Evolutionary conservation across 2,888 invertebrate species (phyloP).

Genomic region (Caenorhabditis uteleia): DNA sequence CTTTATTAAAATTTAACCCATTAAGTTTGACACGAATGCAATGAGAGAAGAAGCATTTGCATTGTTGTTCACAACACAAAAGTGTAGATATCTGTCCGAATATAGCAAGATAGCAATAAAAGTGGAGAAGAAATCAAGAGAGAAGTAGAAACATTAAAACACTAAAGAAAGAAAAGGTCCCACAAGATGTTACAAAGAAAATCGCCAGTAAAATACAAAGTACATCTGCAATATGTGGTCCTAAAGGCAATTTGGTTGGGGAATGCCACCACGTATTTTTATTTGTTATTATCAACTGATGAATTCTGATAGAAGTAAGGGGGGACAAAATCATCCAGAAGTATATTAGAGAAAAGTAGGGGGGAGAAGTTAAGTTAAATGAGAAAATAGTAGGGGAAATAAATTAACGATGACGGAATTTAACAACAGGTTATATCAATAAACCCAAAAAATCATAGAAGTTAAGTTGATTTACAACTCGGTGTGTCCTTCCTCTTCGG

Average conservation of each 20-base stretch:
- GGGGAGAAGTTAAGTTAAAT: background rate
- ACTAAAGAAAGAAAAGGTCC: slow-evolving; percentile 6
- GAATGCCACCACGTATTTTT: slow-evolving; percentile 5
- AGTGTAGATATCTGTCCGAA: too few species aligned
- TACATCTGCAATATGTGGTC: background rate
- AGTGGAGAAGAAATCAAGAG: slow-evolving; percentile 9
- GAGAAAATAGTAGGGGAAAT: slow-evolving; percentile 11
- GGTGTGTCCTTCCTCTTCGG: slow-evolving; percentile 57
- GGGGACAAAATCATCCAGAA: slow-evolving; percentile 5
- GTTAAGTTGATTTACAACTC: slow-evolving; percentile 51
- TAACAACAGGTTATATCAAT: slow-evolving; percentile 38
- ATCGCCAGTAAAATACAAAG: slow-evolving; percentile 1
- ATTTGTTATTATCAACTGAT: background rate
- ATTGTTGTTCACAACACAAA: slow-evolving; percentile 40
- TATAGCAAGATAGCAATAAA: too few species aligned
- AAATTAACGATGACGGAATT: slow-evolving; percentile 24
- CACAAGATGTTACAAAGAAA: background rate
- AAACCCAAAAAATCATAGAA: slow-evolving; percentile 11
- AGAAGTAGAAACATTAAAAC: slow-evolving; percentile 32
- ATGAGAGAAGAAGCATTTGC: slow-evolving; percentile 38
- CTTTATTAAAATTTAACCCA: slow-evolving; percentile 42
- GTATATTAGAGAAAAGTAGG: too few species aligned
- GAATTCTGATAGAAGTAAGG: background rate
- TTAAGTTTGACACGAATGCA: slow-evolving; percentile 47
- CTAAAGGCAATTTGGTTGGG: background rate